Evolutionary conservation across 1,140 invertebrate species (phyloP), one percentile per base, ranked within the genome.

Genomic region (Camponotus pennsylvanicus): DNA sequence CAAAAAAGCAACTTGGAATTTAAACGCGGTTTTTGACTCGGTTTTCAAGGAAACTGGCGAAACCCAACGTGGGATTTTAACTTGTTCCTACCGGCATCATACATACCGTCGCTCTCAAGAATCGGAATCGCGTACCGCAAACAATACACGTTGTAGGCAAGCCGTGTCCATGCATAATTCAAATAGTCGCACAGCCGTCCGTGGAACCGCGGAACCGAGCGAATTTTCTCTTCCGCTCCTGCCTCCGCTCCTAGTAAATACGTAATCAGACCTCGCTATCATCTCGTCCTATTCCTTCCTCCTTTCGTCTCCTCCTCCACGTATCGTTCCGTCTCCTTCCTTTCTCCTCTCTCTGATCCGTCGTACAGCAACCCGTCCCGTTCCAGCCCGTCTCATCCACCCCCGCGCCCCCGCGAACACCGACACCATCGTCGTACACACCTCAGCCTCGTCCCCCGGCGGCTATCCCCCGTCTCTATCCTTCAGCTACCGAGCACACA

Each of bases 111-210:
- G 89, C 93, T 94, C 92, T 93, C 93, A 93, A 93, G 93, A 94
- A 94, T 94, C 93, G 93, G 93, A 93, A 93, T 94, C 91, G 92
- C 92, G 91, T 93, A 93, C 92, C 91, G 94, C 93, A 95, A 95
- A 95, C 94, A 95, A 95, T 95, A 95, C 94, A 94, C 93, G 93
- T 94, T 94, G 93, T 93, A 94, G 93, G 93, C 93, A 94, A 94
- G 91, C 94, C 94, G 92, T 95, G 94, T 94, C 94, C 94, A 95
- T 95, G 94, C 94, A 95, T 95, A 95, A 95, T 95, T 95, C 94
- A 95, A 93, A 93, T 91, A 93, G 94, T 95, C 94, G 92, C 94
- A 93, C 90, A 94, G 93, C 89, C 91, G 92, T 93, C 93, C 91
- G 91, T 92, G 89, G 89, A 88, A 83, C 89, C 89, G 86, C 89